These are phyloP conservation scores for Rhincodon typus DNA, from an alignment of 2,797 vertebrate species.

Conservation along the genomic window DNA sequence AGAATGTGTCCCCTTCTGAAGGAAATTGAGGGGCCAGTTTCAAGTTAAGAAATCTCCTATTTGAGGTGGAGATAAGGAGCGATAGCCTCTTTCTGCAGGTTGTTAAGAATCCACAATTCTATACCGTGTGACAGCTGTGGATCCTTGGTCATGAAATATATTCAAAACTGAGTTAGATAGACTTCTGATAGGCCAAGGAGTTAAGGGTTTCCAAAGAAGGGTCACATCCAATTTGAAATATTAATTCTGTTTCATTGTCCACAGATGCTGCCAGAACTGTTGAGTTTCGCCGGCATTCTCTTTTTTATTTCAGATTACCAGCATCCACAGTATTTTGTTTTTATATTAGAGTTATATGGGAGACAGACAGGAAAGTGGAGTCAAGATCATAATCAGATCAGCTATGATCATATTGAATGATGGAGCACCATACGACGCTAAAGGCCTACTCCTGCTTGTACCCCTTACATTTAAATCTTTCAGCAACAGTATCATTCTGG, in stretches of 20 bases:
- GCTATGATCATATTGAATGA: neutral
- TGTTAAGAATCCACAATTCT: neutral
- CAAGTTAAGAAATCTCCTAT: neutral
- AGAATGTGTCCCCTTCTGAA: no score
- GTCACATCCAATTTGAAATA: no score
- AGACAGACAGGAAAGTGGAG: neutral
- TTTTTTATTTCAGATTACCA: no score
- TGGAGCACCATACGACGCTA: neutral
- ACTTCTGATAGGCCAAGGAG: neutral
- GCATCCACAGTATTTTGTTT: no score
- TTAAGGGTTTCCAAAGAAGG: neutral
- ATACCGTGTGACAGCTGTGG: neutral
- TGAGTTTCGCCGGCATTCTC: no score
- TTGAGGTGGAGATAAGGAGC: neutral
- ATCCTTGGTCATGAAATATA: neutral
- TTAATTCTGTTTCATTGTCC: no score
- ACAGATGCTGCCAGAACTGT: no score
- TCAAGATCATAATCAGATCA: neutral
- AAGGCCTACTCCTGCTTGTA: neutral
- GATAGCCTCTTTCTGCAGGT: neutral
- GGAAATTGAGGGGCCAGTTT: neutral
- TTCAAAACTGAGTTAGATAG: neutral
- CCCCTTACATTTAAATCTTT: neutral
- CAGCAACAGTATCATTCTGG: no score
- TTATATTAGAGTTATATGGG: no score